Evolutionary conservation across 2,113 vertebrate species (phyloP), one percentile per base, ranked within the genome.

Genomic region (Leptocoma aspasia): DNA sequence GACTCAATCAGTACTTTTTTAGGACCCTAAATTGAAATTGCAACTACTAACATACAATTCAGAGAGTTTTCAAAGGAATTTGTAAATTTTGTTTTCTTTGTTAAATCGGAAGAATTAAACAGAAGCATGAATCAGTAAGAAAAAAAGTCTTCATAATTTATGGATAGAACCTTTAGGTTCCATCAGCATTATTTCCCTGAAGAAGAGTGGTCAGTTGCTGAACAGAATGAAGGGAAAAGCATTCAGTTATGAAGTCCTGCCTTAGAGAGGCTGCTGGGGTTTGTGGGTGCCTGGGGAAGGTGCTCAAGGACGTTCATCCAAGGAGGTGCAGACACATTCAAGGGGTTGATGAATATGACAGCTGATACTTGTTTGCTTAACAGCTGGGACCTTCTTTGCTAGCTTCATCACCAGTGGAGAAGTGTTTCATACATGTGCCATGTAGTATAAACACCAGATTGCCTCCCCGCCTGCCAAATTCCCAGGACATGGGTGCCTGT

Each of bases 391-490:
- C 65, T 83, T 57, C 61, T 87, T 59, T 80, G 39, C 64, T 41
- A n/a, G 64, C 76, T 94, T 83, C 13, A 14, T 89, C 77, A 92
- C 37, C 49, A n/a, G 6, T 35, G 31, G 44, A 72, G 26, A 81
- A 95, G 73, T 26, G 26, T 94, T 95, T 85, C 85, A 76, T 95
- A 65, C 63, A 57, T 77, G 72, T 86, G 72, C 80, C 37, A n/a
- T 64, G 53, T 35, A 31, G 53, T 37, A 47, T 81, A 89, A 96
- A 89, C 72, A 94, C 41, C 86, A 95, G 91, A 95, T 81, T 96
- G 82, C 24, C 41, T 89, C 44, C n/a, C 72, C 45, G 76, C 54
- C 79, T 93, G 92, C 64, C 95, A 96, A 49, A 92, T 81, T 93
- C 64, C 78, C 60, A 84, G 92, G 95, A 63, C 76, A 49, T 0